Evolutionary conservation across 2,113 vertebrate species (phyloP).

Genomic region (Budorcas taxicolor): DNA sequence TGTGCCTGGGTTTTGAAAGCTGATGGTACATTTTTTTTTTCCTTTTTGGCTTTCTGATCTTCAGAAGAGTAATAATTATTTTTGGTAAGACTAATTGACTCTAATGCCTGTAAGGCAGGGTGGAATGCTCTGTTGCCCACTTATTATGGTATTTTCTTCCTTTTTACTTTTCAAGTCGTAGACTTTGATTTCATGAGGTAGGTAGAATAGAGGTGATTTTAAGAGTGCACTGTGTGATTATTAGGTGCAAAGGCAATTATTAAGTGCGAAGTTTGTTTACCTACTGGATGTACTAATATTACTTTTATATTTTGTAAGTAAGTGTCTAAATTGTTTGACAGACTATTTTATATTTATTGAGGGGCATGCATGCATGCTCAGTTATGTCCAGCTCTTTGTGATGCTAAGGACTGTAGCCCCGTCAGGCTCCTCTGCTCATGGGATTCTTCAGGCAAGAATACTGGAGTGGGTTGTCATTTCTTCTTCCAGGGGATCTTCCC

Average conservation of each 20-base stretch:
- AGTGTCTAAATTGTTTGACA: neutral
- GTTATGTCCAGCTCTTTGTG: neutral
- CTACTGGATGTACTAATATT: neutral
- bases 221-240: neutral
- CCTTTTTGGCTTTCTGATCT: neutral
- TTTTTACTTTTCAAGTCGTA: neutral
- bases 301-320: neutral
- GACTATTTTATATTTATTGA: neutral
- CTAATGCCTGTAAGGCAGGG: neutral
- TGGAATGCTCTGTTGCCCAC: neutral
- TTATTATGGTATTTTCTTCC: neutral
- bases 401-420: neutral
- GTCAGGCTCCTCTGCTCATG: neutral
- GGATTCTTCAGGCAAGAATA: neutral
- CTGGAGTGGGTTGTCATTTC: neutral
- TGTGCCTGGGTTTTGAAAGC: neutral
- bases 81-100: neutral
- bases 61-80: neutral
- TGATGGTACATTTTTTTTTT: neutral
- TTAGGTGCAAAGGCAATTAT: neutral
- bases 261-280: neutral
- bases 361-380: neutral
- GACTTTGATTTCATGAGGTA: neutral
- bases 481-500: neutral
- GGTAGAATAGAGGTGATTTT: neutral